A percentile compares a stretch with the other conserved stretches of the same genome.
phyloP scores from a whole-genome alignment of 2,888 invertebrate species.

The Tridacna gigas region DNA sequence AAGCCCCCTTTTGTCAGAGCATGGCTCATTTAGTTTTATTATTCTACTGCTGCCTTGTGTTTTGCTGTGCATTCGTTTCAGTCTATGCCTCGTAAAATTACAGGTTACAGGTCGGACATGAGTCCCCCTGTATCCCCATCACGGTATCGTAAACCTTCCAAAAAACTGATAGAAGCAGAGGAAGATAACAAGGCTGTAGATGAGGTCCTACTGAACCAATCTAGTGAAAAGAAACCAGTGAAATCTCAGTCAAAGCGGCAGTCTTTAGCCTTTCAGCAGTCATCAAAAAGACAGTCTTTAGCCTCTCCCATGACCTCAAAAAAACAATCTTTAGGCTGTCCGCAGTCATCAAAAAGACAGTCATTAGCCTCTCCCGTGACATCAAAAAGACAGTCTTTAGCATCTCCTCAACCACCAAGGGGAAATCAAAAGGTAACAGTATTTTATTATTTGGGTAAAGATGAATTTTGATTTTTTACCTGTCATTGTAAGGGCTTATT shows the following conservation, averaged over 20 bases:
- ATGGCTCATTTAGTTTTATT: too few species aligned
- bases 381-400: background rate
- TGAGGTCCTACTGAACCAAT: slow-evolving; percentile 41
- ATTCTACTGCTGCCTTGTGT: too few species aligned
- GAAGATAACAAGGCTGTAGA: slow-evolving; percentile 68
- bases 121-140: slow-evolving; percentile 33
- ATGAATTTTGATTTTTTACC: too few species aligned
- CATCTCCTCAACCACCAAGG: background rate
- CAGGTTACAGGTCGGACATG: background rate
- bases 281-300: too few species aligned
- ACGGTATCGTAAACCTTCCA: slow-evolving; percentile 71
- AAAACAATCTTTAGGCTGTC: too few species aligned
- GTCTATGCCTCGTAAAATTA: background rate
- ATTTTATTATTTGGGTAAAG: too few species aligned
- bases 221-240: slow-evolving; percentile 36
- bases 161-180: slow-evolving; percentile 75
- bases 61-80: too few species aligned
- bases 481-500: too few species aligned
- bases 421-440: slow-evolving; percentile 7
- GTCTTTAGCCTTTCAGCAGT: background rate
- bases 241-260: slow-evolving; percentile 19
- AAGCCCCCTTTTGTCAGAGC: too few species aligned
- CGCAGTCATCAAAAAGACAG: too few species aligned
- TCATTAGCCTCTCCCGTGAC: too few species aligned
- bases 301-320: too few species aligned